Percentiles rank a stretch among this genome's conserved stretches.
These are phyloP conservation scores for Chromis chromis DNA, from an alignment of 2,797 vertebrate genomes.

Conservation along the genomic window DNA sequence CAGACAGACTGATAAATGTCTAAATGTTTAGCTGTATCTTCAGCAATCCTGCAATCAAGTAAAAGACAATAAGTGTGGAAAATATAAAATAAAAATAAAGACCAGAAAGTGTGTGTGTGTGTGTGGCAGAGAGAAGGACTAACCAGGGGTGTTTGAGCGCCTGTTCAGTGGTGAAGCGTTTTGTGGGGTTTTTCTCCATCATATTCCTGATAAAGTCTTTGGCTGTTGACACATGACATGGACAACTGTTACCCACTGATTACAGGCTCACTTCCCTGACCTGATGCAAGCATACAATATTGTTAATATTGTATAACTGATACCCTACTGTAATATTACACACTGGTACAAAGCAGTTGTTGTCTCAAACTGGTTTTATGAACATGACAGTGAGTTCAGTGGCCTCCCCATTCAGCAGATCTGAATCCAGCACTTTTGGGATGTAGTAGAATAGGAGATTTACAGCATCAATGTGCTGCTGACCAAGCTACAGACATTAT, in stretches of 20 bases:
- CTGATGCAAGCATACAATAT: not conserved
- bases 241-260: slow-evolving; percentile 8
- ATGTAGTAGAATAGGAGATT: not conserved
- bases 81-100: not conserved
- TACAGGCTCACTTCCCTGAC: not conserved
- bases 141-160: slow-evolving; percentile 93
- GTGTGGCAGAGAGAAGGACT: slow-evolving; percentile 57
- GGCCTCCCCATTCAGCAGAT: too few species aligned
- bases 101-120: not conserved
- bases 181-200: slow-evolving; percentile 89
- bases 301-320: too few species aligned
- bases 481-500: too few species aligned
- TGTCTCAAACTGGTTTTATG: not conserved
- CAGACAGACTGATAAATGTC: slow-evolving; percentile 93
- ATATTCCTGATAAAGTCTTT: slow-evolving; percentile 94
- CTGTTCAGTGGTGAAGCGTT: slow-evolving; percentile 90
- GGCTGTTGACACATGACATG: slow-evolving; percentile 80
- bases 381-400: too few species aligned
- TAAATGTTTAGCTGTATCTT: slow-evolving; percentile 87
- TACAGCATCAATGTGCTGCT: not conserved
- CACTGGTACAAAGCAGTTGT: not conserved
- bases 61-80: not conserved
- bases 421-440: too few species aligned
- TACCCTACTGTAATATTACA: too few species aligned
- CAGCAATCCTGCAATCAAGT: slow-evolving; percentile 88